Base-by-base conservation (phyloP, 1,140 invertebrate species). In the Drosophila kohkoa region DNA sequence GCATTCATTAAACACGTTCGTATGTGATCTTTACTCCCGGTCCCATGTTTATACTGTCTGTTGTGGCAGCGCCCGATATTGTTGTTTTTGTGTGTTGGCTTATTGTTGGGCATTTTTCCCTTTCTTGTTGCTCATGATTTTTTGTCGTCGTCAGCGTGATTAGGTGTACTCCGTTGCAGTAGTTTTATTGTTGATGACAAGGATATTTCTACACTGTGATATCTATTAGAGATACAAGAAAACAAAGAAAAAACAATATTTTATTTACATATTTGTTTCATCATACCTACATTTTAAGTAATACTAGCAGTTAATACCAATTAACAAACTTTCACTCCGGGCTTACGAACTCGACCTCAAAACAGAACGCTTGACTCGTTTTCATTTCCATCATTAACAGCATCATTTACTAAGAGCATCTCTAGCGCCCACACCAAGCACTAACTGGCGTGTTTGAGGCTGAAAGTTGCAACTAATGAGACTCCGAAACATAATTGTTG, bases 401-500 rank as follows among this genome's bases (percentile, higher is more conserved):
- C 85, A 89, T 83, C 81, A 82, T 89, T 89, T 76, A 81, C 81
- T 81, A 64, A 81, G 68, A 69, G 80, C 73, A 62, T 11, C 41
- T 30, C 30, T 2, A 16, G 1, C 49, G 13, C 60, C 46, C 20
- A n/a, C 38, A 11, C 64, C 28, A 15, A 1, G 52, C n/a, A 51
- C 51, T 51, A 69, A 41, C 48, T 64, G 67, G 70, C 76, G 81
- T 79, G 76, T 87, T 88, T 75, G 68, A 80, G 79, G 72, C 83
- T 87, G 82, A 77, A 88, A 87, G 77, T 87, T 88, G 75, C 83
- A 89, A 88, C 83, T 88, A 88, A 88, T 88, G 83, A 88, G 83
- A 88, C 85, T 88, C 81, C 81, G 79, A 88, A 89, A 89, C 85
- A 89, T 89, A 89, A 89, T 89, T 89, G 85, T 89, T 89, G 72